Evolutionary conservation across 2,113 vertebrate genomes (phyloP).

Genomic region (Engystomops pustulosus): DNA sequence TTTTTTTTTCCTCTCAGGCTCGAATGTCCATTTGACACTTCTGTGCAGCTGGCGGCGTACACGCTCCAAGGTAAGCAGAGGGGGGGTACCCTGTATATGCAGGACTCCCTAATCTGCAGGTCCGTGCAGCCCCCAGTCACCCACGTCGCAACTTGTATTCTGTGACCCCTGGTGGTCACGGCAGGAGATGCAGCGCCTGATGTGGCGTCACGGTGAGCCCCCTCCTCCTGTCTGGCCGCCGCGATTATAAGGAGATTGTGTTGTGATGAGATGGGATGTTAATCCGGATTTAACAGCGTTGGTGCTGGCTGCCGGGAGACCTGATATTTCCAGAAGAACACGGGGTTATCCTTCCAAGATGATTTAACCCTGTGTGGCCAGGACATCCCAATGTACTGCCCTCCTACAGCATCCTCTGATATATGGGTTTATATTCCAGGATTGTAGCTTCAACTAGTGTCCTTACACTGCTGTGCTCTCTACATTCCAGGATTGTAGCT

Average conservation of each 20-base stretch:
- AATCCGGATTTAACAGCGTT: conserved; percentile 65
- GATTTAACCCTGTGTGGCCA: too few species aligned
- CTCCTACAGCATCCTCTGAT: too few species aligned
- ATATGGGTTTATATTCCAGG: too few species aligned
- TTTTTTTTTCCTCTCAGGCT: conserved; percentile 76
- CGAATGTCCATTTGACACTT: conserved; percentile 92
- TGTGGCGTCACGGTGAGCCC: conserved; percentile 62
- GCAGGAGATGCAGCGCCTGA: not conserved
- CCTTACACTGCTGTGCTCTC: too few species aligned
- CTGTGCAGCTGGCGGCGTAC: conserved; percentile 90
- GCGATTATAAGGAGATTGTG: conserved; percentile 66
- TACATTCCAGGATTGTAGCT: too few species aligned
- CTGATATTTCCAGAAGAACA: conserved; percentile 39
- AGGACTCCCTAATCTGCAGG: too few species aligned
- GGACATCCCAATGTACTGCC: too few species aligned
- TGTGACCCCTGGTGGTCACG: not conserved
- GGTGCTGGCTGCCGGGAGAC: conserved; percentile 1
- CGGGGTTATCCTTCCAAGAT: not conserved
- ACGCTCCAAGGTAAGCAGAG: conserved; percentile 85
- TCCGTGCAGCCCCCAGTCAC: too few species aligned
- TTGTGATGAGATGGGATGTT: conserved; percentile 68
- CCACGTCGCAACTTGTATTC: too few species aligned
- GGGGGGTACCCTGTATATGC: not conserved
- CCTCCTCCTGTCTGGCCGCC: conserved; percentile 60
- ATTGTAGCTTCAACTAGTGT: too few species aligned